Evolutionary conservation across 2,113 vertebrate species (phyloP), one percentile per base, ranked within the genome.

Genomic region (Sinocyclocheilus rhinocerous): DNA sequence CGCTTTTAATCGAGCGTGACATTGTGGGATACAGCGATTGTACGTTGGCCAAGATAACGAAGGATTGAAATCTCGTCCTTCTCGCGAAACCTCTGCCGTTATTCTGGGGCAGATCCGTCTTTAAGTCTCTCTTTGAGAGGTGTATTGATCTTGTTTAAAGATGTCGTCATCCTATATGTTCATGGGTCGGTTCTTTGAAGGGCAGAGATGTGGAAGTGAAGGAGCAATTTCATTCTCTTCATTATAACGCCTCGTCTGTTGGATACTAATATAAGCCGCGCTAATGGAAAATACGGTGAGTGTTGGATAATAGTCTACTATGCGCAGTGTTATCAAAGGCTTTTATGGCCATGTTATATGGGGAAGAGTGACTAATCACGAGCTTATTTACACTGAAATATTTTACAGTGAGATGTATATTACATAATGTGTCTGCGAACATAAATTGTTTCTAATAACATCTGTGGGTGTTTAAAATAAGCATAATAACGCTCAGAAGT

Each of bases 271-370:
- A 57, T 13, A 61, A 61, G 11, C 59, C 70, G 36, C 59, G 15
- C 57, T 63, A 11, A 89, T 89, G 88, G 85, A 89, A 73, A 82
- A 69, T 29, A 69, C 83, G 88, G 88, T 89, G 50, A 39, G 88
- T 87, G 65, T 22, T 80, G 57, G 36, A n/a, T 52, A 24, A 63
- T 5, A 39, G 39, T 6, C 39, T 39, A 20, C 65, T 18, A 26
- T 81, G 42, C 16, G 48, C 2, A 72, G 45, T 20, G 48, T 45
- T 78, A 70, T 65, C 22, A 42, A 45, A 59, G 1, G 48, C 16
- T 69, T 55, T 72, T 84, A 22, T 55, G 57, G 33, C 81, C 81
- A 84, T 45, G 57, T 50, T 20, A 22, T 48, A 84, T 78, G 0
- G 0, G 57, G 90, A 90, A 86, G 88, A 24, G 22, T 24, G 20